Percentiles rank a stretch among this genome's conserved stretches.
phyloP scores from a whole-genome alignment of 2,797 vertebrate species.

The Synanceia verrucosa region DNA sequence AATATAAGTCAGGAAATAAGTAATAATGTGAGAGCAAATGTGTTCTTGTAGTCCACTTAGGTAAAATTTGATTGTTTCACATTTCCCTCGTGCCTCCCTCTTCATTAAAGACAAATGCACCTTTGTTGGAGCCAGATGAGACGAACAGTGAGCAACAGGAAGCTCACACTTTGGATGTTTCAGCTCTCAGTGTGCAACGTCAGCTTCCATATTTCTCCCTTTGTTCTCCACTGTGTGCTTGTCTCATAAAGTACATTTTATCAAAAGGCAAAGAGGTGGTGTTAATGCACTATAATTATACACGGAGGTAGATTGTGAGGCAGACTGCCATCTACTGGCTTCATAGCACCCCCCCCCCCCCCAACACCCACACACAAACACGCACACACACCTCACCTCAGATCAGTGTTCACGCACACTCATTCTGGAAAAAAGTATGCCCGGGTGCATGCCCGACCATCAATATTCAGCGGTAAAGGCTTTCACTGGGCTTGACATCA shows the following conservation, averaged over 20 bases:
- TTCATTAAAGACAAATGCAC: conserved; percentile 1
- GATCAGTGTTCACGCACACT: conserved; percentile 11
- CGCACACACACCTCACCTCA: background rate
- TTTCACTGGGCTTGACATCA: background rate
- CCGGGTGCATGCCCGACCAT: too few relatives aligned
- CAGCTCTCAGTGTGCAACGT: conserved; percentile 1
- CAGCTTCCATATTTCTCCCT: conserved; percentile 7
- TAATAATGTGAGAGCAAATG: background rate
- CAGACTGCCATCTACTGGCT: conserved; percentile 79
- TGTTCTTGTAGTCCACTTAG: background rate
- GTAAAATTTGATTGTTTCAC: background rate
- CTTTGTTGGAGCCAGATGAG: conserved; percentile 8
- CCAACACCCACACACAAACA: too few relatives aligned
- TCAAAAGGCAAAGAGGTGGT: conserved; percentile 33
- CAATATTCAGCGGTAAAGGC: background rate
- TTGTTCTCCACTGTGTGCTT: conserved; percentile 7
- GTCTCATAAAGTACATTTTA: conserved; percentile 20
- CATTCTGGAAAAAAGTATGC: background rate
- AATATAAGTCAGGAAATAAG: background rate
- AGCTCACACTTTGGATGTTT: conserved; percentile 13
- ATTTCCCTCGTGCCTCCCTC: background rate
- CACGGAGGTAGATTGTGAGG: conserved; percentile 53
- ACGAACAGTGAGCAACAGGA: too few relatives aligned
- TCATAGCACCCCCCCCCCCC: conserved; percentile 7
- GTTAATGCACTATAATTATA: conserved; percentile 51